Evolutionary conservation across 2,113 vertebrate species (phyloP).

Genomic region (Plecotus auritus): DNA sequence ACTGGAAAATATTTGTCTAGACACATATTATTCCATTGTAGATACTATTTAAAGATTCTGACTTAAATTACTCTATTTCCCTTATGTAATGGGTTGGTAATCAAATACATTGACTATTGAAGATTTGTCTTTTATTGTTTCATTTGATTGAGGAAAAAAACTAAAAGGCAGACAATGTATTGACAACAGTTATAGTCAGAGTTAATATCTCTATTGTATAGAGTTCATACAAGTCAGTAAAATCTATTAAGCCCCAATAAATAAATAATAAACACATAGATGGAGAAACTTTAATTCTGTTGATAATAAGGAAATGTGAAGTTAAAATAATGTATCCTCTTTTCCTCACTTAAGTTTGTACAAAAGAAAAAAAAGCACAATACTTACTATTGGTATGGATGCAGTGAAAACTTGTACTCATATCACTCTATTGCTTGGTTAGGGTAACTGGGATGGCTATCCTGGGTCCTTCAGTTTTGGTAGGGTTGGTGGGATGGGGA

Average conservation of each 20-base stretch:
- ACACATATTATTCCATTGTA: not conserved
- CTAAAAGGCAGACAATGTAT: not conserved
- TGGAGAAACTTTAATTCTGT: not conserved
- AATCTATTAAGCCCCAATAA: not conserved
- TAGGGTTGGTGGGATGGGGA: not conserved
- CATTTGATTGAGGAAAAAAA: not conserved
- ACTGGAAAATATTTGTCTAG: conserved; percentile 2
- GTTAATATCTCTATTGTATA: conserved; percentile 14
- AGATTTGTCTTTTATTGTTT: conserved; percentile 26
- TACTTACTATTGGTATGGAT: not conserved
- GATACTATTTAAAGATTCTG: conserved; percentile 9
- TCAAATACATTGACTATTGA: conserved; percentile 1
- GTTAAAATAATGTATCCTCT: conserved; percentile 5
- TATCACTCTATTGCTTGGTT: not conserved
- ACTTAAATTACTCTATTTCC: not conserved
- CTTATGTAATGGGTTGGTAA: not conserved
- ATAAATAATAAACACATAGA: not conserved
- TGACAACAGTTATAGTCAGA: not conserved
- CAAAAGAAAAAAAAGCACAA: not conserved
- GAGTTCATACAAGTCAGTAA: not conserved
- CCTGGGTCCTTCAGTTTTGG: not conserved
- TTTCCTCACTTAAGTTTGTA: not conserved
- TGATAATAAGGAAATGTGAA: conserved; percentile 19
- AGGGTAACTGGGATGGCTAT: not conserved
- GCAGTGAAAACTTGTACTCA: not conserved